These are phyloP conservation scores for Hyaena hyaena DNA, from an alignment of 2,113 vertebrate genomes.

Conservation along the genomic window DNA sequence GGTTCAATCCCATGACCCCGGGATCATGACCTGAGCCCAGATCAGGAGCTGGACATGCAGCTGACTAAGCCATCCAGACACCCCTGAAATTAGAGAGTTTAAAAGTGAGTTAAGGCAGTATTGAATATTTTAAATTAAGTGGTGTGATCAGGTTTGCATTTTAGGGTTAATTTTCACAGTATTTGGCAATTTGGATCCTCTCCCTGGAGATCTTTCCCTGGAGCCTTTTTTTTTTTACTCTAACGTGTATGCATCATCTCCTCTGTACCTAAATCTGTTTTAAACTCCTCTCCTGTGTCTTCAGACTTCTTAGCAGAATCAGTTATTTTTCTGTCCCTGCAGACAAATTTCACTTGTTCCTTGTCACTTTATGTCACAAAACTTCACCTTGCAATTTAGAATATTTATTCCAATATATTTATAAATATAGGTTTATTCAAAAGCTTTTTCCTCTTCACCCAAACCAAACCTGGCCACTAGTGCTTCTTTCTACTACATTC, in stretches of 20 bases:
- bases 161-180: neutral
- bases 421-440: neutral
- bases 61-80: no score
- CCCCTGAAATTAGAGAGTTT: neutral
- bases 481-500: neutral
- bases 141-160: neutral
- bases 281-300: neutral
- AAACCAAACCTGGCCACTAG: neutral
- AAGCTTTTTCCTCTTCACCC: neutral
- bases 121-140: neutral
- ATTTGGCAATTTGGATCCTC: neutral
- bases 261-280: neutral
- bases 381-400: neutral
- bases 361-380: neutral
- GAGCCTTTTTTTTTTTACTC: neutral
- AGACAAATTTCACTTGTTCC: neutral
- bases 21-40: no score
- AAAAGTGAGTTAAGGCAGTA: neutral
- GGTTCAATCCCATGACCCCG: no score
- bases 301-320: neutral
- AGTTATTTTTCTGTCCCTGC: neutral
- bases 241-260: neutral
- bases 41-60: no score
- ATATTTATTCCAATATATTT: neutral
- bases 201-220: neutral